Percentiles rank a stretch among this genome's conserved stretches.
Evolutionary conservation across 2,797 vertebrate genomes (phyloP).

Genomic region (Sarcophilus harrisii): DNA sequence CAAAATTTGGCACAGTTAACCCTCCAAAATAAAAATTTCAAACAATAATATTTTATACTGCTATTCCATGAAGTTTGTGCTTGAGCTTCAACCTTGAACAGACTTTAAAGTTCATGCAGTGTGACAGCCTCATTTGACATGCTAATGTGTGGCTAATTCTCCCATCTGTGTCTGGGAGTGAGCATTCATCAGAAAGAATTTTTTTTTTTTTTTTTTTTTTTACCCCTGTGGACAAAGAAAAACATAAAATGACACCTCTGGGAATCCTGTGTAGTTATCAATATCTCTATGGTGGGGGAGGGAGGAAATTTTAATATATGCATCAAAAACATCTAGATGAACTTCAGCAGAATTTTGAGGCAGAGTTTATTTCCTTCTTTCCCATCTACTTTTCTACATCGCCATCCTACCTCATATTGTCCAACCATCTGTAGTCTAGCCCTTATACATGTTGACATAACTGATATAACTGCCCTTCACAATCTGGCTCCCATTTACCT

Average conservation of each 20-base stretch:
- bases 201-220: neutral
- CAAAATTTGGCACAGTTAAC: neutral
- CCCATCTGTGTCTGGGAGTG: neutral
- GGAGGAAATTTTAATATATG: neutral
- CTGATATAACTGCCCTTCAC: neutral
- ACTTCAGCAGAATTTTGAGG: neutral
- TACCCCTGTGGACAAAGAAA: neutral
- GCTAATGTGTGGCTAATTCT: neutral
- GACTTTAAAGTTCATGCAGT: neutral
- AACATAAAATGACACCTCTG: neutral
- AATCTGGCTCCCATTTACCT: neutral
- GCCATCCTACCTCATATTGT: neutral
- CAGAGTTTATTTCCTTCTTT: neutral
- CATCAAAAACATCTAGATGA: neutral
- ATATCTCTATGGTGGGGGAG: neutral
- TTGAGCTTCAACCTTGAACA: neutral
- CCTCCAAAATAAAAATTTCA: neutral
- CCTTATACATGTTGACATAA: neutral
- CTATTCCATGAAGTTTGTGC: neutral
- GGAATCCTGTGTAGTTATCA: neutral
- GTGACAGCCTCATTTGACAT: neutral
- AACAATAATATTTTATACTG: neutral
- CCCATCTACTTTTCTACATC: neutral
- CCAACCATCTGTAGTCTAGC: neutral
- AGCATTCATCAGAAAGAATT: neutral